Percentiles rank a stretch among this genome's conserved stretches.
phyloP scores from a whole-genome alignment of 2,797 vertebrate species.

The Typhlichthys subterraneus region DNA sequence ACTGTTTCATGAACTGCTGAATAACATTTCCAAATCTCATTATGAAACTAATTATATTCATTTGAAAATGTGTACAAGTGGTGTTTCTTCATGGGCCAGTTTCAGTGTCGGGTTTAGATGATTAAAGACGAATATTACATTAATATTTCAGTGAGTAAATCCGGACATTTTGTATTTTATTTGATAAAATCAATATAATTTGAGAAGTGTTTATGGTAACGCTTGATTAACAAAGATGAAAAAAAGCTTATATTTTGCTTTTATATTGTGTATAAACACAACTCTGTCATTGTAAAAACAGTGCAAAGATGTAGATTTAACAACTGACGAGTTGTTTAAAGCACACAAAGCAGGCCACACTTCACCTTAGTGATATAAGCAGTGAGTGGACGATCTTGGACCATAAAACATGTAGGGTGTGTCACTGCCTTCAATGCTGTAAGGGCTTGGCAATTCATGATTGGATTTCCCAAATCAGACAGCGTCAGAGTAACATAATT shows the following conservation, averaged over 20 bases:
- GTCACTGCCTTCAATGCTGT: too few relatives aligned
- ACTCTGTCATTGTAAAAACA: neutral
- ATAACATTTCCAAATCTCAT: slow-evolving; percentile 59
- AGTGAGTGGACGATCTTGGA: too few relatives aligned
- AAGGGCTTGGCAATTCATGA: too few relatives aligned
- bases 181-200: slow-evolving; percentile 46
- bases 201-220: slow-evolving; percentile 17
- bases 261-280: neutral
- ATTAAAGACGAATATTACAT: slow-evolving; percentile 68
- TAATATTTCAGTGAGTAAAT: slow-evolving; percentile 68
- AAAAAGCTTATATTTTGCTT: too few relatives aligned
- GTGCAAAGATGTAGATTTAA: too few relatives aligned
- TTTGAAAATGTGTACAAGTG: slow-evolving; percentile 71
- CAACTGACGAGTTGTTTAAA: too few relatives aligned
- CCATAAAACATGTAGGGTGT: too few relatives aligned
- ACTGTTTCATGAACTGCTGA: slow-evolving; percentile 52
- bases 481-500: too few relatives aligned
- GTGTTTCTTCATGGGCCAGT: slow-evolving; percentile 52
- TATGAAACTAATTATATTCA: slow-evolving; percentile 76
- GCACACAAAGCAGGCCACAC: too few relatives aligned
- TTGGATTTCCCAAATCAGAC: too few relatives aligned
- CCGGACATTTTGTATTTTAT: slow-evolving; percentile 45
- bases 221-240: neutral
- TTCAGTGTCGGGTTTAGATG: slow-evolving; percentile 68
- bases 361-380: too few relatives aligned